Conservation (phyloP, 2,888 invertebrate species). For the Pteria penguin region DNA sequence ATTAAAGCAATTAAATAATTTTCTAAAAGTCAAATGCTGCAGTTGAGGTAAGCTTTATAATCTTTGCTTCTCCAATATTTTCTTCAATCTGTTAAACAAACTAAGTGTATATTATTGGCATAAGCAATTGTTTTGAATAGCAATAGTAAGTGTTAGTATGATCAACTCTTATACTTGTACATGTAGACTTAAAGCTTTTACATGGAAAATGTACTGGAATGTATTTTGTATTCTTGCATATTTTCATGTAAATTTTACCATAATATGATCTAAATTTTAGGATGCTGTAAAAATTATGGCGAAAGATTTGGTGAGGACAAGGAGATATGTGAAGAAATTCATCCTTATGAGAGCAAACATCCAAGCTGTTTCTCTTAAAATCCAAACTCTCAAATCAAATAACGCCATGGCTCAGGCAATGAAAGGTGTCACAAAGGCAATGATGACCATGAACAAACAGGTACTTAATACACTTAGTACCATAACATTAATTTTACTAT, state of each 20-base stretch:
- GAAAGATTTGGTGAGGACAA: constrained; percentile 96
- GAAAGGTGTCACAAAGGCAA: constrained; percentile 98
- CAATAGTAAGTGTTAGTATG: too few species aligned
- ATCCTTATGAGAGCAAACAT: constrained; percentile 99
- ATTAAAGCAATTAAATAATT: too few species aligned
- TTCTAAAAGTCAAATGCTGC: too few species aligned
- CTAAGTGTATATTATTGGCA: too few species aligned
- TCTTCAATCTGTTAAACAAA: too few species aligned
- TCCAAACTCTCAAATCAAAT: constrained; percentile 97
- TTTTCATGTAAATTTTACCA: not conserved
- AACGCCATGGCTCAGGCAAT: constrained; percentile 99
- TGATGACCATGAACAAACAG: constrained; percentile 97
- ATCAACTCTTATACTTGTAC: too few species aligned
- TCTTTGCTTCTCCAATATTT: too few species aligned
- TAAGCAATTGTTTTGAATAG: too few species aligned
- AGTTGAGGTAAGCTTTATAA: too few species aligned
- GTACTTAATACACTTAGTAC: too few species aligned
- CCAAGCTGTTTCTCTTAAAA: constrained; percentile 93
- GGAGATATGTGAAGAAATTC: constrained; percentile 97
- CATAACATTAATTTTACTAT: too few species aligned
- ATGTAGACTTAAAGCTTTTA: too few species aligned
- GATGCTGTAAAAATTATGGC: constrained; percentile 99
- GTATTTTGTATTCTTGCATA: not conserved
- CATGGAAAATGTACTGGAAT: not conserved
- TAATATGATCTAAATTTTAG: constrained; percentile 83